Percentiles rank a stretch among this genome's conserved stretches.
These are phyloP conservation scores for Listronotus oregonensis DNA, from an alignment of 1,140 invertebrate genomes.

Conservation along the genomic window DNA sequence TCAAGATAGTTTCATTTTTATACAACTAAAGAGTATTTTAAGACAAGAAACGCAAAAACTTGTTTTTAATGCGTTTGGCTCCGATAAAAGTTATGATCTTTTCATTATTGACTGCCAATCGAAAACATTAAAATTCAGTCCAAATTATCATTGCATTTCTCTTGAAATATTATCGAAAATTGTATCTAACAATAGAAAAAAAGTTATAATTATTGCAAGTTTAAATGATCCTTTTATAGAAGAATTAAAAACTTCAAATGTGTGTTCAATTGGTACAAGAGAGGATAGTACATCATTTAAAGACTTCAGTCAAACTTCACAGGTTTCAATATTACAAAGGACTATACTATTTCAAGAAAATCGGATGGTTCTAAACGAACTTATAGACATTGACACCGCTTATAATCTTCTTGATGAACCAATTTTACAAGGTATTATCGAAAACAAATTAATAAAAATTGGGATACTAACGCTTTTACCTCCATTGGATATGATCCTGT, in stretches of 20 bases:
- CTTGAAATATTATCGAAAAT: no score
- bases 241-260: background rate
- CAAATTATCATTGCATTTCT: no score
- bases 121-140: background rate
- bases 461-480: conserved; percentile 6
- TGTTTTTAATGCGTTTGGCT: background rate
- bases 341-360: background rate
- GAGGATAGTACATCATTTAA: background rate
- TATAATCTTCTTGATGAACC: background rate
- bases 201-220: background rate
- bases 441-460: background rate
- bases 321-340: background rate
- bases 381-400: background rate
- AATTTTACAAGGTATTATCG: conserved; percentile 1
- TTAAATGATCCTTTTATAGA: background rate
- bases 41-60: background rate
- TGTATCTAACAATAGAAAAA: no score
- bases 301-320: background rate
- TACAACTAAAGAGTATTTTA: background rate
- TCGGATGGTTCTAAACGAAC: background rate
- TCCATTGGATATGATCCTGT: background rate
- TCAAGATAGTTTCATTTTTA: conserved; percentile 11
- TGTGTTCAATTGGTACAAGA: background rate
- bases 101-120: background rate
- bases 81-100: background rate